Evolutionary conservation across 2,797 vertebrate species (phyloP).

Genomic region (Clarias pachynema): DNA sequence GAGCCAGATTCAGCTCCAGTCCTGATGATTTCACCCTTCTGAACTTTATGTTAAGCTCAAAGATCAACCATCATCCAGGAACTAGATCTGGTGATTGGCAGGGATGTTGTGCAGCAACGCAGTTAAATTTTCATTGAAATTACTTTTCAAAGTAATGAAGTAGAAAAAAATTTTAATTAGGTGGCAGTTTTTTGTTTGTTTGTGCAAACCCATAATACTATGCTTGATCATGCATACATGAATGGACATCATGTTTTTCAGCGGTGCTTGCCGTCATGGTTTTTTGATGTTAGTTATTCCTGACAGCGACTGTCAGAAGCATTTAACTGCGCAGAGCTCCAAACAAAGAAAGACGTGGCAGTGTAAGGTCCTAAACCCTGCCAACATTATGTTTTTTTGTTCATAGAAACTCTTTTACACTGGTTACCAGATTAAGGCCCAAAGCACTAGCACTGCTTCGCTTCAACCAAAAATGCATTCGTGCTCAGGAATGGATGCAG

Average conservation of each 20-base stretch:
- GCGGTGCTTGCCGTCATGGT: conserved; percentile 27
- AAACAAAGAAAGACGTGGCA: neutral
- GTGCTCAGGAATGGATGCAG: neutral
- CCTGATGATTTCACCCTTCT: neutral
- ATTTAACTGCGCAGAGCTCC: conserved; percentile 37
- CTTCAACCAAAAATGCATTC: neutral
- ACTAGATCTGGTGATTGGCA: neutral
- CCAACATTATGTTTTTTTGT: neutral
- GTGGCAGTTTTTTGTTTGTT: neutral
- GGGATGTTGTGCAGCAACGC: too few species aligned
- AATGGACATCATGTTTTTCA: conserved; percentile 9
- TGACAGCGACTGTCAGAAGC: conserved; percentile 51
- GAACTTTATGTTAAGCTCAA: neutral
- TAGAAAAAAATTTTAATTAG: too few species aligned
- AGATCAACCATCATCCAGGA: neutral
- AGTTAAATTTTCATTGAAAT: too few species aligned
- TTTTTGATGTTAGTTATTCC: conserved; percentile 36
- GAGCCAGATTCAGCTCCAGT: neutral
- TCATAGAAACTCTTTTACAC: neutral
- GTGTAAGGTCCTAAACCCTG: neutral
- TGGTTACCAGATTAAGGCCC: neutral
- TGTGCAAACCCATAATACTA: neutral
- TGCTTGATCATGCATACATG: conserved; percentile 8
- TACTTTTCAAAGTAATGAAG: too few species aligned
- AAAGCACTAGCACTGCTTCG: neutral